Percentiles rank a stretch among this genome's conserved stretches.
Conservation (phyloP, 2,113 vertebrate genomes). For the Sinocyclocheilus rhinocerous region DNA sequence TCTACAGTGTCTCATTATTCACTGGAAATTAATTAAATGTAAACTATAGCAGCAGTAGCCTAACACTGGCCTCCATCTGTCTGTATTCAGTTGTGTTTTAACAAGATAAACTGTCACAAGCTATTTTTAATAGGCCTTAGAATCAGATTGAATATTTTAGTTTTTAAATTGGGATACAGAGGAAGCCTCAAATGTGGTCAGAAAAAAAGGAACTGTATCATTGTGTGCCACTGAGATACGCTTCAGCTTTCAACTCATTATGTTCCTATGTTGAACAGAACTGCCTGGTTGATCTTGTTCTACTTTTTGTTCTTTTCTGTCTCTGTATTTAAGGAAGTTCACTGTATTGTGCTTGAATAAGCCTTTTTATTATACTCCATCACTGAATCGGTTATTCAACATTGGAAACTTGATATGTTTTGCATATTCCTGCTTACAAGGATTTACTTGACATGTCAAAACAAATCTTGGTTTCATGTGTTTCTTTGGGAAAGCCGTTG, state of each 20-base stretch:
- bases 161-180: slow-evolving; percentile 24
- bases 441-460: slow-evolving; percentile 23
- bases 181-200: background rate
- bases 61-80: background rate
- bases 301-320: slow-evolving; percentile 27
- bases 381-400: background rate
- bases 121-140: background rate
- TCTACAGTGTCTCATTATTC: background rate
- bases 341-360: background rate
- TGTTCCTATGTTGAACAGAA: background rate
- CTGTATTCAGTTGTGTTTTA: background rate
- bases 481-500: slow-evolving; percentile 1
- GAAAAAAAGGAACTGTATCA: slow-evolving; percentile 18
- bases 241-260: background rate
- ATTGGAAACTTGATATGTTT: background rate
- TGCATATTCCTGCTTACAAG: background rate
- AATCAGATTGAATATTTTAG: background rate
- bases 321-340: background rate
- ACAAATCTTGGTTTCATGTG: background rate
- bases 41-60: background rate
- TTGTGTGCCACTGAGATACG: background rate
- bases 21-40: background rate
- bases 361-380: background rate
- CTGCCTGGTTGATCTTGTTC: background rate
- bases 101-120: slow-evolving; percentile 1